Evolutionary conservation across 92 coral and sea anemone genomes (phyloP).

Genomic region (Palythoa grandis): DNA sequence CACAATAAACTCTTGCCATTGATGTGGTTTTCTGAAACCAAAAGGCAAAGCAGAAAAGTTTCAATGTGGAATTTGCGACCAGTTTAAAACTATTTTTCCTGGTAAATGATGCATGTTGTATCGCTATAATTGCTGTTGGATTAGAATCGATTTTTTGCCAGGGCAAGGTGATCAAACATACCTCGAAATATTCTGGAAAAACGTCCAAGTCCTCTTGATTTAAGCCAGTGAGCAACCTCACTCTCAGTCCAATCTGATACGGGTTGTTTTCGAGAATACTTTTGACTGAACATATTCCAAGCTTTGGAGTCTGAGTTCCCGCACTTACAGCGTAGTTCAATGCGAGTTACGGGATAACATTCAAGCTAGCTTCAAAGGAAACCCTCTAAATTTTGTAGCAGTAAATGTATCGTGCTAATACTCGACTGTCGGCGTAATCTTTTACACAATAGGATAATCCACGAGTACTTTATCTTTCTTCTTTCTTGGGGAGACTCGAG

Average conservation of each 20-base stretch:
- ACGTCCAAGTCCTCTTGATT: slow-evolving; percentile 33
- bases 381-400: background rate
- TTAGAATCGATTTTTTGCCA: background rate
- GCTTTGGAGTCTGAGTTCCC: background rate
- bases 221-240: slow-evolving; percentile 29
- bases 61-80: background rate
- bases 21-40: slow-evolving; percentile 35
- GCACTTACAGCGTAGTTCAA: background rate
- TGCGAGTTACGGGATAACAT: background rate
- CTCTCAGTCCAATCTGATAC: slow-evolving; percentile 35
- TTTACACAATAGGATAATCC: slow-evolving; percentile 14
- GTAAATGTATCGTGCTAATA: background rate
- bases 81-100: background rate
- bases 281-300: slow-evolving; percentile 34
- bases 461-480: background rate
- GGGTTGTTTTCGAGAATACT: background rate
- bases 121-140: slow-evolving; percentile 4
- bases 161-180: background rate
- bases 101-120: background rate
- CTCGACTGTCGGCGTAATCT: slow-evolving; percentile 16
- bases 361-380: background rate
- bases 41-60: background rate
- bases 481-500: background rate
- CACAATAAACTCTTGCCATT: slow-evolving; percentile 7
- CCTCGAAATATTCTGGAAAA: slow-evolving; percentile 29